Evolutionary conservation across 37 sponge, comb jelly and placozoan species (phyloP), one percentile per base, ranked within the genome.

Genomic region (Haliclona indistincta): DNA sequence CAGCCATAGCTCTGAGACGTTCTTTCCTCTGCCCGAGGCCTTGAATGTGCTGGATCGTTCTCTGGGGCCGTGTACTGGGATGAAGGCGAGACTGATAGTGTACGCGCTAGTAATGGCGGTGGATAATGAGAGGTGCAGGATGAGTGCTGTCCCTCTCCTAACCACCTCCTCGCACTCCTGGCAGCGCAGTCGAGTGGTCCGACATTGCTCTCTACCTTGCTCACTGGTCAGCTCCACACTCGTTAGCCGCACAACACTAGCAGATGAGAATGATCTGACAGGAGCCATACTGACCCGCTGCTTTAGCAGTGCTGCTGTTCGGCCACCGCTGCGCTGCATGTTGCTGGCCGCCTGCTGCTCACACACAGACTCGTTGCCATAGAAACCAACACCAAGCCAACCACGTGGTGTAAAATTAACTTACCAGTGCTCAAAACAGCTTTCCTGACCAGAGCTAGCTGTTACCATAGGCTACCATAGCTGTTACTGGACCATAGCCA

Each of bases 31-130:
- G 38, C 87, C 87, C 32, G 64, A 58, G 53, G 92, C 87, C 38
- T 71, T 63, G 37, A 91, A 91, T 34, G 81, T 83, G 20, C 79
- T 83, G 68, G 82, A 91, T 51, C 92, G 32, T 0, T 91, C 92
- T 35, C 74, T 55, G 6, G 82, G 68, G 8, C 82, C 83, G 38
- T 65, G 65, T 22, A 72, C 64, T n/a, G 88, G 82, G 13, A 82
- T 74, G 68, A 91, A 79, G 36, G 85, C 74, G 22, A 91, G 84
- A 17, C 79, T 56, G 25, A 91, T 64, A 19, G 63, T 71, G 61
- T 86, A 91, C 4, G 67, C 43, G 13, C 68, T 49, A 38, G 65
- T 52, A 25, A 91, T 30, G 0, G 42, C 45, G 2, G 63, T 7
- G n/a, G 84, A 79, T 1, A 70, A 67, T 62, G 37, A 5, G 11